Evolutionary conservation across 2,113 vertebrate species (phyloP).

Genomic region (Orcinus orca): DNA sequence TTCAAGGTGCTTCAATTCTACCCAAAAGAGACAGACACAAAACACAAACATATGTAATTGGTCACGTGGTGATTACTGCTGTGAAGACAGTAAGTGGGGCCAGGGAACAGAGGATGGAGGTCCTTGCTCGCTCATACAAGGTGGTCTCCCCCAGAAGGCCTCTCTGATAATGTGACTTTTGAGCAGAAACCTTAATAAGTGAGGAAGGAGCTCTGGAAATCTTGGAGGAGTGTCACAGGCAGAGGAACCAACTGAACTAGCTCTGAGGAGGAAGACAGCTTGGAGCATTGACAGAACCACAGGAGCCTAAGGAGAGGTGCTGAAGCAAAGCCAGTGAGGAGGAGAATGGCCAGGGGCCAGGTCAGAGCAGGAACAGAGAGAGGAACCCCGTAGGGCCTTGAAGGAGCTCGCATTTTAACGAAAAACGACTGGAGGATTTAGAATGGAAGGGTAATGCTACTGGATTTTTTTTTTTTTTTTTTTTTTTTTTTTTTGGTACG

Average conservation of each 20-base stretch:
- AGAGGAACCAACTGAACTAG: not conserved
- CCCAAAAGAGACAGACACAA: not conserved
- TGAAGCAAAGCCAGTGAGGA: not conserved
- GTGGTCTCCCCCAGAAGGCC: not conserved
- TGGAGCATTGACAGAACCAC: too few relatives aligned
- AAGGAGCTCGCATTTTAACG: not conserved
- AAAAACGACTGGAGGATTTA: not conserved
- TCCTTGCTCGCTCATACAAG: not conserved
- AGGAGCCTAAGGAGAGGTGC: not conserved
- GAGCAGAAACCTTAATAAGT: not conserved
- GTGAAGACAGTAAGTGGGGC: not conserved
- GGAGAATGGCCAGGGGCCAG: not conserved
- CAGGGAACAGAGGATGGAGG: not conserved
- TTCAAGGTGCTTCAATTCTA: not conserved
- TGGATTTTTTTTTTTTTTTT: too few relatives aligned
- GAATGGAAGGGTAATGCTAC: not conserved
- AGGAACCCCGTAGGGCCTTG: too few relatives aligned
- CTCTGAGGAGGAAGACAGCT: not conserved
- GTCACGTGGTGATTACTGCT: not conserved
- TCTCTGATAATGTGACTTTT: not conserved
- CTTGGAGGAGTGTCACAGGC: not conserved
- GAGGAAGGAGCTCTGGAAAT: not conserved
- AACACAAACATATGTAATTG: not conserved
- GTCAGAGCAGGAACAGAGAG: accelerated
- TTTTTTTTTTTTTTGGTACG: too few relatives aligned